Evolutionary conservation across 2,113 vertebrate species (phyloP).

Genomic region (Chloebia gouldiae): DNA sequence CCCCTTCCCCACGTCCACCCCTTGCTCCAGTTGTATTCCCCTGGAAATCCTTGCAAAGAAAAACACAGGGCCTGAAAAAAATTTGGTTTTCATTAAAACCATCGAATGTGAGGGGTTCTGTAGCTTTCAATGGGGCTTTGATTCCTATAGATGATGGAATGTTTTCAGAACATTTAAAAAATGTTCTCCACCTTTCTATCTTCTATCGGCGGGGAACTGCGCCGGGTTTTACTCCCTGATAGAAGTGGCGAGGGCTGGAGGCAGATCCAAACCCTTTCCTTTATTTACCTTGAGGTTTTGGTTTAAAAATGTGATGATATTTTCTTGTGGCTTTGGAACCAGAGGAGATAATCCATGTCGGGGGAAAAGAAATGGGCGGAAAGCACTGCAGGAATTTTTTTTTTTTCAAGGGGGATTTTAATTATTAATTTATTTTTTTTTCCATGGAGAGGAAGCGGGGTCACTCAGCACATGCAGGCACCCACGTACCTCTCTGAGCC

Average conservation of each 20-base stretch:
- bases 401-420: neutral
- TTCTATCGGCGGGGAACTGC: conserved; percentile 17
- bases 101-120: conserved; percentile 61
- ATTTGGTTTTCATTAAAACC: conserved; percentile 75
- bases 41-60: conserved; percentile 62
- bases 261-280: conserved; percentile 27
- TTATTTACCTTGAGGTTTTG: conserved; percentile 49
- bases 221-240: neutral
- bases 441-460: neutral
- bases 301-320: conserved; percentile 22
- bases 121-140: conserved; percentile 75
- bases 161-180: conserved; percentile 68
- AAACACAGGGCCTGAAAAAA: conserved; percentile 47
- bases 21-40: conserved; percentile 24
- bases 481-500: neutral
- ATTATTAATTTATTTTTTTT: neutral
- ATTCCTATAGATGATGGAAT: conserved; percentile 68
- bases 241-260: neutral
- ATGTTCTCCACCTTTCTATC: conserved; percentile 56
- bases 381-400: neutral
- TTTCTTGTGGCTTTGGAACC: conserved; percentile 63
- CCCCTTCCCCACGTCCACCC: neutral
- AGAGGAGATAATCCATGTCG: neutral
- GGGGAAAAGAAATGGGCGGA: neutral
- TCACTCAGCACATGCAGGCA: neutral